Conservation (phyloP, 2,113 vertebrate genomes). For the Semnopithecus entellus region DNA sequence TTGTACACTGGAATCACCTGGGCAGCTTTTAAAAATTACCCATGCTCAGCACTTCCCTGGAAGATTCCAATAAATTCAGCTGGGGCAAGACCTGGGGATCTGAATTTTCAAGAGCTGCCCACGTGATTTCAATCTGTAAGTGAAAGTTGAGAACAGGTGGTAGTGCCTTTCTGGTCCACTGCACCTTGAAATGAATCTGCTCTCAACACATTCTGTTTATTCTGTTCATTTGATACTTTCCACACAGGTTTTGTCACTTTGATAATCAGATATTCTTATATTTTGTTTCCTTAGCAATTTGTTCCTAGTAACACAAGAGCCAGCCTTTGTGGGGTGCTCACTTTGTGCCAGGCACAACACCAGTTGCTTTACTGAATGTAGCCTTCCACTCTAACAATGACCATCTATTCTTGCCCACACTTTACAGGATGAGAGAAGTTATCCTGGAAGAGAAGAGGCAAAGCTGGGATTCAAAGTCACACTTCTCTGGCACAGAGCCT, state of each 20-base stretch:
- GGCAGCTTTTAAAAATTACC: neutral
- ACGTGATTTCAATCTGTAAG: neutral
- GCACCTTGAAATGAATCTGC: neutral
- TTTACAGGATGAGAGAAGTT: neutral
- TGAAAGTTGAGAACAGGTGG: neutral
- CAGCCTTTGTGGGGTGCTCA: neutral
- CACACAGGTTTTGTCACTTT: neutral
- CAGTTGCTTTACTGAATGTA: neutral
- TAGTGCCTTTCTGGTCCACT: neutral
- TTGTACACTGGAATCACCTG: neutral
- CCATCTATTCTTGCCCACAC: neutral
- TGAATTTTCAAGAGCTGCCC: neutral
- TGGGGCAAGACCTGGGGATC: neutral
- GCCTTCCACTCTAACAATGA: neutral
- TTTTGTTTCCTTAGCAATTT: conserved; percentile 19
- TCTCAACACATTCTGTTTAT: neutral
- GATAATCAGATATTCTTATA: neutral
- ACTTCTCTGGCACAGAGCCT: neutral
- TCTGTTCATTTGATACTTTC: neutral
- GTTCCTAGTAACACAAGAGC: neutral
- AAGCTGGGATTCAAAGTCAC: neutral
- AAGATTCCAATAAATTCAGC: neutral
- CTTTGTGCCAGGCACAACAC: neutral
- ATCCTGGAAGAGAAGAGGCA: neutral
- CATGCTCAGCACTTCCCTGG: neutral